Conservation (phyloP, 2,888 invertebrate species). For the Latheticus oryzae region DNA sequence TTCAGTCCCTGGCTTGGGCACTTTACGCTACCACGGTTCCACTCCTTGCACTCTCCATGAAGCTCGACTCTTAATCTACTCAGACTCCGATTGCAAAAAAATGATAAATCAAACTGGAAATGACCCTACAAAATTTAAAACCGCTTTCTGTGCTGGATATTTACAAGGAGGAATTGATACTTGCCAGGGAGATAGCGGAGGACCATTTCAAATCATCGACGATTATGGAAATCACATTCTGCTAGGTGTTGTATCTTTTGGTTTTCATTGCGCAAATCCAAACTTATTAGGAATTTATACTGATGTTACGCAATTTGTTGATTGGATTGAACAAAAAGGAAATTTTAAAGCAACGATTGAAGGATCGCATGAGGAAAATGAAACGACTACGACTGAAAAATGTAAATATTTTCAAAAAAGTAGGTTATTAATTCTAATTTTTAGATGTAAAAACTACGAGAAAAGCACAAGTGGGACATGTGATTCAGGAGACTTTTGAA, state of each 20-base stretch:
- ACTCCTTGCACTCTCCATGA: conserved; percentile 62
- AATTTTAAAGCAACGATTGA: conserved; percentile 22
- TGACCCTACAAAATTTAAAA: conserved; percentile 50
- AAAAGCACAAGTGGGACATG: conserved; percentile 1
- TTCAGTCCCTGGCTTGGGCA: conserved; percentile 60
- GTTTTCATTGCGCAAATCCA: conserved; percentile 73
- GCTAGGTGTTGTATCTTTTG: conserved; percentile 77
- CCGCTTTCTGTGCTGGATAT: conserved; percentile 70
- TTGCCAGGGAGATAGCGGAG: conserved; percentile 85
- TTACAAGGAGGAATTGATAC: conserved; percentile 71
- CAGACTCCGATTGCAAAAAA: conserved; percentile 55
- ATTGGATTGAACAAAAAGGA: conserved; percentile 67
- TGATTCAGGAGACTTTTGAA: background rate
- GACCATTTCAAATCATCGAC: conserved; percentile 71
- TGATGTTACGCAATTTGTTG: conserved; percentile 70
- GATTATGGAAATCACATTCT: conserved; percentile 69
- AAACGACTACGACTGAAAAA: background rate
- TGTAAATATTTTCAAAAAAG: no score
- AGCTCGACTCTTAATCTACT: conserved; percentile 59
- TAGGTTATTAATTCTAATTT: no score
- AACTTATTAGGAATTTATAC: conserved; percentile 71
- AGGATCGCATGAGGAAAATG: conserved; percentile 1
- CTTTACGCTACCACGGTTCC: conserved; percentile 54
- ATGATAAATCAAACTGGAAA: conserved; percentile 59
- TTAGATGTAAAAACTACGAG: conserved; percentile 38